Evolutionary conservation across 2,797 vertebrate species (phyloP).

Genomic region (Platalea minor): DNA sequence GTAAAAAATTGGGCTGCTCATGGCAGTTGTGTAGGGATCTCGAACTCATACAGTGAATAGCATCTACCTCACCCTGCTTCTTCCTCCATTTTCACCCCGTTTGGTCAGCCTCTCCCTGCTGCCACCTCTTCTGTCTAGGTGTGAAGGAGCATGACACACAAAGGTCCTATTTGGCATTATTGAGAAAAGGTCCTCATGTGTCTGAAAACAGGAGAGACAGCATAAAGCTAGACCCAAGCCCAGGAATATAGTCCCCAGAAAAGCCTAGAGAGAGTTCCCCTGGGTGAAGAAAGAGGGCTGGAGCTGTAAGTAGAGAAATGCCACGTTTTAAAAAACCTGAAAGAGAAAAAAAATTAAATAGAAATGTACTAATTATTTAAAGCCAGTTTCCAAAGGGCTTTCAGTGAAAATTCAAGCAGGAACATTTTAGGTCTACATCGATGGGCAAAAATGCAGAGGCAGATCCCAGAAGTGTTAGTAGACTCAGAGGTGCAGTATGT

Average conservation of each 20-base stretch:
- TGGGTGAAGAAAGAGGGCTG: not conserved
- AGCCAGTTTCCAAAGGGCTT: not conserved
- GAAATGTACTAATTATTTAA: not conserved
- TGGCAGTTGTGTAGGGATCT: not conserved
- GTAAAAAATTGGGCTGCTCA: not conserved
- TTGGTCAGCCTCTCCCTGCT: not conserved
- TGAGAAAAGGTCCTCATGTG: not conserved
- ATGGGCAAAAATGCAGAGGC: not conserved
- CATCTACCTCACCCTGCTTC: not conserved
- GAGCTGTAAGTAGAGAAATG: not conserved
- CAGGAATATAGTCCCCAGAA: not conserved
- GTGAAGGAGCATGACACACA: accelerated
- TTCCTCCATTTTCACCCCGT: not conserved
- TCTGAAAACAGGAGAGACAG: not conserved
- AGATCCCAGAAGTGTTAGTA: not conserved
- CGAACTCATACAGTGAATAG: not conserved
- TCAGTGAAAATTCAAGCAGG: not conserved
- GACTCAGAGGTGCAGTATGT: not conserved
- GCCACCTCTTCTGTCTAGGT: not conserved
- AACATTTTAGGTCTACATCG: not conserved
- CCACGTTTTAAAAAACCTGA: not conserved
- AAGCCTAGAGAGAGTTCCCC: not conserved
- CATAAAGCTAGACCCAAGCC: not conserved
- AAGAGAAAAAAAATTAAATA: not conserved
- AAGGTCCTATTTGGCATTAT: not conserved